phyloP scores from a whole-genome alignment of 1,140 invertebrate genomes.

The Campoletis sonorensis region DNA sequence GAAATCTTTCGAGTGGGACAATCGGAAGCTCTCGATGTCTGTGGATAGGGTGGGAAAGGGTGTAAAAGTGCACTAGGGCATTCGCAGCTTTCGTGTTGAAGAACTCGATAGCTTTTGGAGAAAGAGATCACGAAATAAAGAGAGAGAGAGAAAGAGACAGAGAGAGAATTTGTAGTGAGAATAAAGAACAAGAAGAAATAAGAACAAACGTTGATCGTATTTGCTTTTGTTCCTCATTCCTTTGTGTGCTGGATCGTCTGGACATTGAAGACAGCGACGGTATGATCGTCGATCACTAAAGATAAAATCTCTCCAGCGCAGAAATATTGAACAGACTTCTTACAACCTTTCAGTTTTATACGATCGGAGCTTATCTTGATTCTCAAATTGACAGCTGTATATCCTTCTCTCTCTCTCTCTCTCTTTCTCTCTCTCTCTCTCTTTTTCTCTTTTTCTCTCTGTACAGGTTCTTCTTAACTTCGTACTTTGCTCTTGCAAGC shows the following conservation, averaged over 20 bases:
- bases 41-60: background rate
- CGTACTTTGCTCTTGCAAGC: background rate
- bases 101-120: background rate
- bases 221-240: slow-evolving; percentile 10
- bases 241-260: background rate
- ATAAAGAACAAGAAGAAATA: background rate
- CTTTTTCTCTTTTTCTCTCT: too few relatives aligned
- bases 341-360: background rate
- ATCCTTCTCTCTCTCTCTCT: background rate
- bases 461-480: background rate
- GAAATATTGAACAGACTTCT: slow-evolving; percentile 4
- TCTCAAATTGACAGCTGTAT: background rate
- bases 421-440: background rate
- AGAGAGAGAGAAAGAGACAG: too few relatives aligned
- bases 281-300: slow-evolving; percentile 11
- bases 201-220: slow-evolving; percentile 32
- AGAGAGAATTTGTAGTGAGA: background rate
- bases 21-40: slow-evolving; percentile 64
- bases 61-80: slow-evolving; percentile 7
- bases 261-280: background rate
- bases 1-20: slow-evolving; percentile 58
- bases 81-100: slow-evolving; percentile 27
- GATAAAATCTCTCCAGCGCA: background rate
- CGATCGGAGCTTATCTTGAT: slow-evolving; percentile 4
- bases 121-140: too few relatives aligned